Evolutionary conservation across 1,140 invertebrate species (phyloP), one percentile per base, ranked within the genome.

Genomic region (Myzus persicae): DNA sequence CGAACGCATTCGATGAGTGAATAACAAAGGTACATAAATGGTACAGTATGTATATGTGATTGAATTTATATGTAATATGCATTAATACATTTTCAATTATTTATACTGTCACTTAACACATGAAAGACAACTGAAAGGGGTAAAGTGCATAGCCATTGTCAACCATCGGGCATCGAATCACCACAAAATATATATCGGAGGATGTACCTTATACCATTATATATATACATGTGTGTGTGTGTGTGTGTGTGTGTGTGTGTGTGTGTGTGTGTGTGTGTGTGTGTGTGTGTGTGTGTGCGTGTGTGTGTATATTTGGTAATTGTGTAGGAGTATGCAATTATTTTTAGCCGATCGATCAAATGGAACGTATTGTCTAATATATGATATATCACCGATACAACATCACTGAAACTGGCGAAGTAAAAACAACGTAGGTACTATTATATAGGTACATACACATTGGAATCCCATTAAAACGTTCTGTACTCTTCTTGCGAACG

Each of bases 61-160:
- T 76, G 31, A 18, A n/a, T n/a, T 5, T 76, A 18, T n/a, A 76
- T 76, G n/a, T n/a, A n/a, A 76, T 18, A 76, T 76, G 59, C 31
- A n/a, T 76, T n/a, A 76, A 76, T 76, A 76, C 59, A n/a, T 76
- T 76, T 76, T 6, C 59, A n/a, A 76, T 76, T 76, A 76, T n/a
- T 76, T 76, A 18, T 1, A 59, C 54, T 59, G 54, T 59, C 9
- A 59, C 59, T 67, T 67, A 59, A 31, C 9, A 76, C 11, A 76
- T n/a, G 11, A 14, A 67, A n/a, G 11, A n/a, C 59, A n/a, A 67
- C 14, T n/a, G 14, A 67, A 67, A 14, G 14, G 14, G 59, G 4
- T 76, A 54, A 76, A n/a, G 59, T n/a, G 59, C 3, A n/a, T n/a
- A n/a, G 14, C 31, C 31, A 6, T n/a, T 76, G 31, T 76, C 59